Conservation (phyloP, 2,888 invertebrate genomes). For the Chaetoderma sp. region DNA sequence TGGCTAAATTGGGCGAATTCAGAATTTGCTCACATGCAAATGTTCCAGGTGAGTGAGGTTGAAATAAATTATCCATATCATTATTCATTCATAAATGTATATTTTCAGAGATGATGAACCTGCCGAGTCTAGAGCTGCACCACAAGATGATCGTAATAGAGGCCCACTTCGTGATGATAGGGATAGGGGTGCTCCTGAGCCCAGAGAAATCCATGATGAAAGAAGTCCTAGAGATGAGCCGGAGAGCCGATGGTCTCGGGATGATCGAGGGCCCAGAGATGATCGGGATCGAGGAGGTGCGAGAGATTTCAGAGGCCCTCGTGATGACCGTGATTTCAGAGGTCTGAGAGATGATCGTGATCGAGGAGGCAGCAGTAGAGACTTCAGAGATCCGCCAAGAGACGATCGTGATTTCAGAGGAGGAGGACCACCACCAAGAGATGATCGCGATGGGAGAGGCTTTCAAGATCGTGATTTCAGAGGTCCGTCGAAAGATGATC, state of each 20-base stretch:
- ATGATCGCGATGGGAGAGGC: constrained; percentile 31
- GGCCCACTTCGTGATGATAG: constrained; percentile 20
- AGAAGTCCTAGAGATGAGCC: constrained; percentile 13
- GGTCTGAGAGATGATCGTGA: constrained; percentile 7
- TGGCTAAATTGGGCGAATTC: constrained; percentile 11
- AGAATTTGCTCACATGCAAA: constrained; percentile 1
- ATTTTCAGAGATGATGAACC: constrained; percentile 12
- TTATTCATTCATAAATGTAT: no score
- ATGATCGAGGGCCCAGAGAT: constrained; percentile 12
- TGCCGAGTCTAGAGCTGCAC: constrained; percentile 8
- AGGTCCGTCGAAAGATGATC: not conserved
- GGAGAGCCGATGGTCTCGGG: constrained; percentile 24
- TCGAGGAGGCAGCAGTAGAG: constrained; percentile 5
- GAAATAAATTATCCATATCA: no score
- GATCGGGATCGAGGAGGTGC: constrained; percentile 1
- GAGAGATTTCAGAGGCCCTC: not conserved
- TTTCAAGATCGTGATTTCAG: constrained; percentile 32
- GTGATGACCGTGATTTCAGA: not conserved
- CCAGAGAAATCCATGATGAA: not conserved
- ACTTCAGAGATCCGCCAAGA: constrained; percentile 19
- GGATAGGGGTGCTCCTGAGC: no score
- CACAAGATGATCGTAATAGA: constrained; percentile 21
- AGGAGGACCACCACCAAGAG: constrained; percentile 17
- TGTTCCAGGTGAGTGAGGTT: no score
- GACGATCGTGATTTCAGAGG: constrained; percentile 26